These are phyloP conservation scores for Apis laboriosa DNA, from an alignment of 1,140 invertebrate genomes.

Conservation along the genomic window DNA sequence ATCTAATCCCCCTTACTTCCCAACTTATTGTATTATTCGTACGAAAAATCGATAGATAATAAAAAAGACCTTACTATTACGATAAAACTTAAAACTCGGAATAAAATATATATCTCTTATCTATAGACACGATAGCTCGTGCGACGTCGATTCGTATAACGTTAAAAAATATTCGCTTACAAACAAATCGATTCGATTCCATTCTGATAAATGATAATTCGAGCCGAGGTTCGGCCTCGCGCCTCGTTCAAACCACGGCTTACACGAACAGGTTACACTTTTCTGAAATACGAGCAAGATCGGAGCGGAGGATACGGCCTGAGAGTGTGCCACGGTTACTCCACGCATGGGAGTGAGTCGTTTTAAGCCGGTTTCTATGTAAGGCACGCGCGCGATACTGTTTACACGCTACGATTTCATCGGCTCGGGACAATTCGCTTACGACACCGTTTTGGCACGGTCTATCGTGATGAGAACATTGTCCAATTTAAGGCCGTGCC, in stretches of 20 bases:
- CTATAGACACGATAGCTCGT: no score
- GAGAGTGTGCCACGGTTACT: background rate
- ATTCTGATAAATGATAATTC: no score
- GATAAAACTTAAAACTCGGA: no score
- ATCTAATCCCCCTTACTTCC: background rate
- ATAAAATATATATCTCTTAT: no score
- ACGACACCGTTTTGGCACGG: constrained; percentile 11
- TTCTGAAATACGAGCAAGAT: background rate
- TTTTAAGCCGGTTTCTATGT: background rate
- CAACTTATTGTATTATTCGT: no score
- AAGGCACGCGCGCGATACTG: background rate
- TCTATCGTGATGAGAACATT: constrained; percentile 22
- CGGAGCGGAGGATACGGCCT: background rate
- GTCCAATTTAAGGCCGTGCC: constrained; percentile 43
- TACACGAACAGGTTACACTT: background rate
- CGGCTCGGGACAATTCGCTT: background rate
- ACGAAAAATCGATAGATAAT: no score
- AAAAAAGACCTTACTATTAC: no score
- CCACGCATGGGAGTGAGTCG: background rate
- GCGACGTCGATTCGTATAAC: no score
- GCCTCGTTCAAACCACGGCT: background rate
- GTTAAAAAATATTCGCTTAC: no score
- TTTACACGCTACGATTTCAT: background rate
- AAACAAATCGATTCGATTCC: no score
- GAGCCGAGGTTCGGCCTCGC: background rate